Percentiles rank a stretch among this genome's conserved stretches.
phyloP scores from a whole-genome alignment of 2,797 vertebrate genomes.

The Selene dorsalis region DNA sequence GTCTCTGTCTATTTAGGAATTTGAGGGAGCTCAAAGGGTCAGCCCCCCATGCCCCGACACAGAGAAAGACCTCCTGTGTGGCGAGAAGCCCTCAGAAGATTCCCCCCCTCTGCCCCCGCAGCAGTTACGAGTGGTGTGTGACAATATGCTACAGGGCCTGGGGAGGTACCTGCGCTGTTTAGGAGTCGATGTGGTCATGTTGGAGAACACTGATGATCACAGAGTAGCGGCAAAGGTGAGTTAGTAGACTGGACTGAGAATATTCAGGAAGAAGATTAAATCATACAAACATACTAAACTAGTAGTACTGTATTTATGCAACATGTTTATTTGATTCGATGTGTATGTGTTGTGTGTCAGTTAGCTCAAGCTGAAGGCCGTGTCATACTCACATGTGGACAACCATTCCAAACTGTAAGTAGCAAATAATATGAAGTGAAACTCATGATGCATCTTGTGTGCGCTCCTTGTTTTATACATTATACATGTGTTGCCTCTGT shows the following conservation, averaged over 20 bases:
- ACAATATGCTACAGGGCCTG: constrained; percentile 93
- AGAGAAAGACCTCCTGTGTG: constrained; percentile 70
- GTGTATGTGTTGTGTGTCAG: constrained; percentile 74
- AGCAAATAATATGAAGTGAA: background rate
- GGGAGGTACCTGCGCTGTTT: constrained; percentile 90
- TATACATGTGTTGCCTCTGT: constrained; percentile 15
- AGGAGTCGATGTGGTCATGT: constrained; percentile 86
- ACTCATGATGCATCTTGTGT: background rate
- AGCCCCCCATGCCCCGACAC: constrained; percentile 60
- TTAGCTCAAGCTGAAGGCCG: constrained; percentile 87
- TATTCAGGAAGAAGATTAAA: background rate
- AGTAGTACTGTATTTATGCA: background rate
- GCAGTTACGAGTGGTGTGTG: constrained; percentile 89
- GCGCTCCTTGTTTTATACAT: background rate
- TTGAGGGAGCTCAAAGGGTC: constrained; percentile 78
- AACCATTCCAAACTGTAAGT: constrained; percentile 89
- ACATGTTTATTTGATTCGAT: constrained; percentile 9
- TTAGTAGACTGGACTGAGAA: background rate
- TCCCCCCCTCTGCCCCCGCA: constrained; percentile 66
- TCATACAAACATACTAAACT: background rate
- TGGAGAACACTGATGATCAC: constrained; percentile 88
- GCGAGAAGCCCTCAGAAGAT: constrained; percentile 50
- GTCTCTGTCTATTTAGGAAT: constrained; percentile 80
- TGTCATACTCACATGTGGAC: constrained; percentile 90
- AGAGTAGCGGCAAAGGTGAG: constrained; percentile 87